phyloP scores from a whole-genome alignment of 2,797 vertebrate genomes.

The Xenops minutus region DNA sequence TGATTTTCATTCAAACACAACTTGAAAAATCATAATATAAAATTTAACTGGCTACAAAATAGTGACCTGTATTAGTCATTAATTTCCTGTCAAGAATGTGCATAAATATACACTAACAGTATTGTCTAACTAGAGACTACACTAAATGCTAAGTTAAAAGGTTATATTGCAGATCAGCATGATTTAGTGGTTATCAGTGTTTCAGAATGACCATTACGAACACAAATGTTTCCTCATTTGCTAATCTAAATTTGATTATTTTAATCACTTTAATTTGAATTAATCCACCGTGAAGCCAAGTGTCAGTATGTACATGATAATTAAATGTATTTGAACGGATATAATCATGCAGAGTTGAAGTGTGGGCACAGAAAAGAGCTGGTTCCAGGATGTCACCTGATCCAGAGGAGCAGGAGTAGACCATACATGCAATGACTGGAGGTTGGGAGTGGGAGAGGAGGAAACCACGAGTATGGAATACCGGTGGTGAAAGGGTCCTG shows the following conservation, averaged over 20 bases:
- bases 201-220: constrained; percentile 38
- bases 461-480: background rate
- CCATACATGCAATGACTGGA: background rate
- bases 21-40: background rate
- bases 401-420: background rate
- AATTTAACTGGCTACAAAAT: background rate
- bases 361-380: background rate
- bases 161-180: background rate
- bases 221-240: constrained; percentile 30
- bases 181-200: background rate
- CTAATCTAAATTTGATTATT: constrained; percentile 51
- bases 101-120: background rate
- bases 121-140: background rate
- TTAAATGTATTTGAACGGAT: background rate
- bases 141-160: background rate
- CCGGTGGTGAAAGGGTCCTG: background rate
- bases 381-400: background rate
- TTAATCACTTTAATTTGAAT: constrained; percentile 40
- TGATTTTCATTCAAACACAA: background rate
- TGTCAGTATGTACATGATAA: constrained; percentile 9
- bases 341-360: background rate
- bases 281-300: constrained; percentile 38
- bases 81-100: background rate
- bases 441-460: background rate
- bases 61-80: background rate